Evolutionary conservation across 2,113 vertebrate species (phyloP), one percentile per base, ranked within the genome.

Genomic region (Bettongia penicillata): DNA sequence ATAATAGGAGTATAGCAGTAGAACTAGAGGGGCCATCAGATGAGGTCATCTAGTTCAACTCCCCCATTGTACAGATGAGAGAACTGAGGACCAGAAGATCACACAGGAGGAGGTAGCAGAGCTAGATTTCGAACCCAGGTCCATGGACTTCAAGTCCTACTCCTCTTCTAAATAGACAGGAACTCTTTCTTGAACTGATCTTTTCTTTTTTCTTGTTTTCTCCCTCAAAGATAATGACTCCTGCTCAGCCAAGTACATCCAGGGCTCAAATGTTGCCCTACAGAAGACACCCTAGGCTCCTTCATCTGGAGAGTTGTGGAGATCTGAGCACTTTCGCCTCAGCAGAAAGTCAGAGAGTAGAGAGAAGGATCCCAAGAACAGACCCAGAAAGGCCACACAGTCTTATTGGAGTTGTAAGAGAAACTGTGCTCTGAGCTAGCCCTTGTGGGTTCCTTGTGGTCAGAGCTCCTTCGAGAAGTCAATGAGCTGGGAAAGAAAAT

Each of bases 231-330:
- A 97, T 98, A 37, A 99, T 99, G 98, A 95, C 96, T 6, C 97
- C 98, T 7, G 53, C 93, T 55, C 97, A 97, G 93, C 90, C 98
- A 96, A 92, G 93, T 0, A 1, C 91, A 1, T 0, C 89, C 31
- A 50, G 90, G 91, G 95, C 95, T 14, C 94, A 0, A 1, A 96
- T 28, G 2, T 95, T 97, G 14, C 98, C 98, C 37, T 97, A 68
- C 0, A 96, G 97, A 91, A 95, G 94, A 25, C 98, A 93, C 10
- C 97, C 99, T 0, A 98, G 97, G 47, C 51, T 99, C 96, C 96
- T 99, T 90, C 98, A 99, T 94, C 98, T 99, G 94, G 95, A 96
- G 84, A 99, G 98, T 96, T 99, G 99, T 14, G 99, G 99, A 0
- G 99, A 99, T 95, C 97, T 99, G 53, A 99, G 99, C 97, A 99